A percentile compares a stretch with the other conserved stretches of the same genome.
Evolutionary conservation across 2,797 vertebrate species (phyloP).

Genomic region (Typhlichthys subterraneus): DNA sequence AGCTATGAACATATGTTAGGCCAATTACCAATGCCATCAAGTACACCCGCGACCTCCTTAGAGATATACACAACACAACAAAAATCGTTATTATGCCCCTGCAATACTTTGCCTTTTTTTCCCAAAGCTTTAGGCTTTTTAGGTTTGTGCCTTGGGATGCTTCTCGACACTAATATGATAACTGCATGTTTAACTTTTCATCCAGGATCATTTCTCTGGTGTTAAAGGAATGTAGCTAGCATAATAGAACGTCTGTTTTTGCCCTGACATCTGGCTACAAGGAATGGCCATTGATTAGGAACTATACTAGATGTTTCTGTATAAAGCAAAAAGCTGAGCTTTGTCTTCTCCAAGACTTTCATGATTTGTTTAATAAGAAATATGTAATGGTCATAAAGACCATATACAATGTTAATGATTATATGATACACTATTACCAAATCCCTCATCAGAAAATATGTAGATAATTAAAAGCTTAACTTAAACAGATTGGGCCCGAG

Average conservation of each 20-base stretch:
- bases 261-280: slow-evolving; percentile 28
- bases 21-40: slow-evolving; percentile 38
- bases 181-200: slow-evolving; percentile 71
- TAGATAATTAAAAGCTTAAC: slow-evolving; percentile 1
- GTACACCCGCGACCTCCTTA: slow-evolving; percentile 13
- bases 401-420: background rate
- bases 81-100: slow-evolving; percentile 19
- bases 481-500: slow-evolving; percentile 10
- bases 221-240: slow-evolving; percentile 46
- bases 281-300: slow-evolving; percentile 42
- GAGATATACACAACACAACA: slow-evolving; percentile 7
- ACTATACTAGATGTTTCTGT: background rate
- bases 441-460: background rate
- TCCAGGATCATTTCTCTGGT: slow-evolving; percentile 41
- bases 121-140: slow-evolving; percentile 20
- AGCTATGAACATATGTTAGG: slow-evolving; percentile 38
- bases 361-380: background rate
- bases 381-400: slow-evolving; percentile 1
- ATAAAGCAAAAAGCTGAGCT: slow-evolving; percentile 27
- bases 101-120: slow-evolving; percentile 27
- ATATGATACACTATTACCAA: background rate
- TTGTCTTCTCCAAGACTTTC: slow-evolving; percentile 5
- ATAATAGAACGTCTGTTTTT: slow-evolving; percentile 48
- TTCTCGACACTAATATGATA: slow-evolving; percentile 65
- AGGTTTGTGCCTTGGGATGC: slow-evolving; percentile 38